Base-by-base conservation (phyloP, 2,888 invertebrate species). In the Crematogaster levior region DNA sequence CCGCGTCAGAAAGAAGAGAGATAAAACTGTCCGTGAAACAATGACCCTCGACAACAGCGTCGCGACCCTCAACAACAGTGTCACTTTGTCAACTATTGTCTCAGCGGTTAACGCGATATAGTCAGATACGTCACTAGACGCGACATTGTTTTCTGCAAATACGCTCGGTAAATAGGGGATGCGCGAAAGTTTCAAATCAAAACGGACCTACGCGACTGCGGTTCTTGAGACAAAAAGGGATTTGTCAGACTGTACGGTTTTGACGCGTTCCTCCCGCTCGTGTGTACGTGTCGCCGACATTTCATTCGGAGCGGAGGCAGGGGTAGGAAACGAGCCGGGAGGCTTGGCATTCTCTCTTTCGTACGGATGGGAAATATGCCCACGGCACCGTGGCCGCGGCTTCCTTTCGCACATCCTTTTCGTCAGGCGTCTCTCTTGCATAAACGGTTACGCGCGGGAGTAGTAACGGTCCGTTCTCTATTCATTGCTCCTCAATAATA, bases 341-440 rank as follows among this genome's bases (percentile, higher is more conserved):
- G 27, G 6, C 15, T 27, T n/a, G 21, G 37, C 21, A 61, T 61
- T 61, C 21, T 61, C 40, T 72, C 24, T 34, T 85, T 83, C 86
- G 77, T 58, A 84, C 88, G 63, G 87, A 91, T 92, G 90, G 90
- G 88, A 92, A 92, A 91, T 91, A 92, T 90, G 90, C 90, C 88
- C 92, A 92, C 86, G 88, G 88, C 89, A 91, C 88, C 92, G 91
- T 92, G 85, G 89, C 89, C 82, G 70, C 84, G 87, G 88, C 88
- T 91, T 92, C 91, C 90, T 91, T 88, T 88, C 86, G 85, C 85
- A 84, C 88, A 86, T 90, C 90, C 85, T 88, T 82, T 80, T 86
- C 85, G 81, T 85, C 84, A 77, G 84, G 81, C 77, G 85, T 84
- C 83, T 75, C 77, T 83, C 88, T 90, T 89, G 89, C 87, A 85